phyloP scores from a whole-genome alignment of 2,888 invertebrate genomes.

The Eupelmus urozonus region DNA sequence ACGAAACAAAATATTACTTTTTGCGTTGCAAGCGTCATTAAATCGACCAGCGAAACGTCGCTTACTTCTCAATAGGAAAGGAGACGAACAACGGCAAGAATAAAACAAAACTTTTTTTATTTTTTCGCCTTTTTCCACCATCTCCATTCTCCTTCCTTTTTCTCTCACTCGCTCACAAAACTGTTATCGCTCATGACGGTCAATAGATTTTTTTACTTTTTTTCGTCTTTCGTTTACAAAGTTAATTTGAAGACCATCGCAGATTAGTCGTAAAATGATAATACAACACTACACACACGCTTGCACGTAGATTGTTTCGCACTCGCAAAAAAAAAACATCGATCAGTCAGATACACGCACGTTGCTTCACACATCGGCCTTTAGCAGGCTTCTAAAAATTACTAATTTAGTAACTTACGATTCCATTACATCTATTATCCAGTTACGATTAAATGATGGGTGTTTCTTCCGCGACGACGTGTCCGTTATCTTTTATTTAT shows the following conservation, averaged over 20 bases:
- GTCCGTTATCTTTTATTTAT: background rate
- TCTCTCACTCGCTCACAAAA: background rate
- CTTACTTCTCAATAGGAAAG: conserved; percentile 30
- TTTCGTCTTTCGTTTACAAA: no score
- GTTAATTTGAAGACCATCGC: no score
- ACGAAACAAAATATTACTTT: conserved; percentile 8
- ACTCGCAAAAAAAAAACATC: conserved; percentile 4
- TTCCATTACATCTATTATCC: conserved; percentile 30
- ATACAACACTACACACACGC: no score
- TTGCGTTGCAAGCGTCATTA: conserved; percentile 37
- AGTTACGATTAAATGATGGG: conserved; percentile 29
- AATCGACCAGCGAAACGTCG: conserved; percentile 48
- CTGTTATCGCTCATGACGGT: background rate
- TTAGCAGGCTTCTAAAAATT: conserved; percentile 27
- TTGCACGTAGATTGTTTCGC: no score
- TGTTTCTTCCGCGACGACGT: conserved; percentile 9
- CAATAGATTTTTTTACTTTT: no score
- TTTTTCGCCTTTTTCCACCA: conserved; percentile 1
- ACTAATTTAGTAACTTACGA: conserved; percentile 46
- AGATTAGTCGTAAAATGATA: no score
- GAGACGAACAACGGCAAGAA: conserved; percentile 21
- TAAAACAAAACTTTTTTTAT: background rate
- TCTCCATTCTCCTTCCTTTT: conserved; percentile 6
- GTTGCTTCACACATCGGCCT: conserved; percentile 13
- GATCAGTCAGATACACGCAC: background rate